Evolutionary conservation across 1,140 invertebrate species (phyloP).

Genomic region (Bombus ignitus): DNA sequence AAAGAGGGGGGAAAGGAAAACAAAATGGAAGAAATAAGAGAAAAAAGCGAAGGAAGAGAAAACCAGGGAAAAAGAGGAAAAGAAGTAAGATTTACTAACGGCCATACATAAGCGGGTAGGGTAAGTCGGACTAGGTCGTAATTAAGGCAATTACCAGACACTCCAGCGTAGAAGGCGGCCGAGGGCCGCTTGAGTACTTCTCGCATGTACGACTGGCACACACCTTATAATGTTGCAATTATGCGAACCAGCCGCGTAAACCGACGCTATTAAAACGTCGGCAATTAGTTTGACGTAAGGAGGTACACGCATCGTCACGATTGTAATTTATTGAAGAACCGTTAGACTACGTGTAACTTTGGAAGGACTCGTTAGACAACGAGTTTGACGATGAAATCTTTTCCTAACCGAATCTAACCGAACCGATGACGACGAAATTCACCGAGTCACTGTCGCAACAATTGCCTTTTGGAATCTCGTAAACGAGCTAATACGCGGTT

Average conservation of each 20-base stretch:
- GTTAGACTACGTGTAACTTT: neutral
- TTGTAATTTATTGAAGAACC: conserved; percentile 31
- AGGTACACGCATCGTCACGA: conserved; percentile 24
- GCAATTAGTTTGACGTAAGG: conserved; percentile 70
- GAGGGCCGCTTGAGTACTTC: conserved; percentile 59
- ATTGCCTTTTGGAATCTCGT: neutral
- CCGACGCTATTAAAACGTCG: conserved; percentile 73
- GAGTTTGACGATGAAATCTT: neutral
- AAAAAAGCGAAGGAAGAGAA: neutral
- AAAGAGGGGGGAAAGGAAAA: neutral
- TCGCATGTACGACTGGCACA: conserved; percentile 58
- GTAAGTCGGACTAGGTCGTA: conserved; percentile 71
- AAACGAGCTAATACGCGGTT: neutral
- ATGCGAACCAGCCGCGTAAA: conserved; percentile 72
- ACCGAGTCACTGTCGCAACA: too few relatives aligned
- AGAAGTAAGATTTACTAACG: conserved; percentile 37
- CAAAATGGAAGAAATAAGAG: neutral
- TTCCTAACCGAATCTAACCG: neutral
- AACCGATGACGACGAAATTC: neutral
- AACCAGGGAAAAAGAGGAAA: neutral
- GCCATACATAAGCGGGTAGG: conserved; percentile 49
- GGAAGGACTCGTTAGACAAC: neutral
- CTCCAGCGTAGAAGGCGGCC: conserved; percentile 42
- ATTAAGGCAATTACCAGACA: conserved; percentile 78
- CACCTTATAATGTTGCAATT: conserved; percentile 74